Conservation (phyloP, 2,888 invertebrate species). For the Drosophila kambysellisi region DNA sequence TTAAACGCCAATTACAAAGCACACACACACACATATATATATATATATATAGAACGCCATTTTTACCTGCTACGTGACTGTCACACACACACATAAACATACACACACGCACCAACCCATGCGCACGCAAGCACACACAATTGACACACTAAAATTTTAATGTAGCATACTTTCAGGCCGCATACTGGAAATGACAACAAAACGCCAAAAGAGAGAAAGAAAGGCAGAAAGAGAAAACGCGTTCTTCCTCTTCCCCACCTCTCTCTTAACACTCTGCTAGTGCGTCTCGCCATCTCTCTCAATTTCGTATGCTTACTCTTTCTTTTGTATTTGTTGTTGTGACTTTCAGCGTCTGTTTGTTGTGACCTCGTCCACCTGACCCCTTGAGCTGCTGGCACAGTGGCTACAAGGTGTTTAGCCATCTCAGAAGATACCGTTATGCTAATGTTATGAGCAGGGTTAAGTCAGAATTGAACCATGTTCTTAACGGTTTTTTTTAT, state of each 20-base stretch:
- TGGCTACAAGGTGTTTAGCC: constrained; percentile 22
- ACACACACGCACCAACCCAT: constrained; percentile 21
- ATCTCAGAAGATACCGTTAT: background rate
- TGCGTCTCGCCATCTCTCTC: constrained; percentile 1
- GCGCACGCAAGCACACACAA: constrained; percentile 53
- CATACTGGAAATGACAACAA: constrained; percentile 73
- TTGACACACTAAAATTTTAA: constrained; percentile 81
- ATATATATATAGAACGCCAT: constrained; percentile 30
- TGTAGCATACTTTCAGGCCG: constrained; percentile 75
- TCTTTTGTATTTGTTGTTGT: constrained; percentile 34
- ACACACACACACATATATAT: constrained; percentile 38
- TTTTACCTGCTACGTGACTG: constrained; percentile 62
- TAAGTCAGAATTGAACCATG: background rate
- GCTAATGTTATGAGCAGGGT: background rate
- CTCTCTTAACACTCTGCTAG: constrained; percentile 8
- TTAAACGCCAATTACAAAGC: constrained; percentile 75
- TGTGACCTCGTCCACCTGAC: constrained; percentile 76
- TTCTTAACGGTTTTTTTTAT: background rate
- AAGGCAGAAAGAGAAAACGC: constrained; percentile 12
- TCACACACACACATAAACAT: constrained; percentile 27
- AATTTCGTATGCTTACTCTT: constrained; percentile 6
- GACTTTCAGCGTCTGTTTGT: constrained; percentile 71
- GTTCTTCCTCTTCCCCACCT: constrained; percentile 10
- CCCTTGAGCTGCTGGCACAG: constrained; percentile 56
- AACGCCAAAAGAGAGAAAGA: constrained; percentile 20